Base-by-base conservation (phyloP, 2,113 vertebrate species). In the Scartelaos histophorus region DNA sequence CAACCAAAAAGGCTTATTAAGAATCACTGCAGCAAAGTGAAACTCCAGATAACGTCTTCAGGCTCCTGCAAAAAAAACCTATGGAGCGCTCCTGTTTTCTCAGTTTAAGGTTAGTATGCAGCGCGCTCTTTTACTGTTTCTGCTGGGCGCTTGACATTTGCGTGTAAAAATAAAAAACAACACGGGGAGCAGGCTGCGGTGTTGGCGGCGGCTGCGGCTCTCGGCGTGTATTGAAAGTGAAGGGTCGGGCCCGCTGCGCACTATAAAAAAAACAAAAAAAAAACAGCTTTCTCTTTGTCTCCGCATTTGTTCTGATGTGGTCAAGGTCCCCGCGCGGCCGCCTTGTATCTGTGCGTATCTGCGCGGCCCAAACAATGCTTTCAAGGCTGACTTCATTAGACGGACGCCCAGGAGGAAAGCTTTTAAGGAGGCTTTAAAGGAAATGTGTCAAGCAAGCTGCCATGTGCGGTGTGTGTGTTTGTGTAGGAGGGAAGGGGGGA, bases 381-480 rank as follows among this genome's bases (percentile, higher is more conserved):
- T 90, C 79, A 87, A 85, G 78, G 82, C 82, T 74, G 74, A 81
- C 76, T 89, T 91, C 83, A 90, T 92, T 89, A 85, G 81, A 88
- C 73, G 80, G 85, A 85, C 21, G 58, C 83, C 75, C 77, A 74
- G 58, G 83, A 89, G 81, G 79, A 80, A 86, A 70, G 84, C 85
- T 88, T 91, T 90, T 86, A 87, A 87, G 79, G 80, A 60, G 11
- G 77, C 68, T 85, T 80, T 75, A 83, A 83, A 85, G 76, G 82
- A 88, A 88, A 87, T 54, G 70, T 79, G 73, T 81, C 79, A 86
- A 75, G 80, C 73, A 73, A 82, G 66, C 75, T 66, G 80, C 71
- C 82, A 82, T 81, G 80, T 67, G 71, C 74, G 82, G 71, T 22
- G 74, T 75, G 25, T 70, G 74, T 54, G 75, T 82, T 60, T 71